phyloP scores from a whole-genome alignment of 2,113 vertebrate species.

The Benitochromis conjunctus region DNA sequence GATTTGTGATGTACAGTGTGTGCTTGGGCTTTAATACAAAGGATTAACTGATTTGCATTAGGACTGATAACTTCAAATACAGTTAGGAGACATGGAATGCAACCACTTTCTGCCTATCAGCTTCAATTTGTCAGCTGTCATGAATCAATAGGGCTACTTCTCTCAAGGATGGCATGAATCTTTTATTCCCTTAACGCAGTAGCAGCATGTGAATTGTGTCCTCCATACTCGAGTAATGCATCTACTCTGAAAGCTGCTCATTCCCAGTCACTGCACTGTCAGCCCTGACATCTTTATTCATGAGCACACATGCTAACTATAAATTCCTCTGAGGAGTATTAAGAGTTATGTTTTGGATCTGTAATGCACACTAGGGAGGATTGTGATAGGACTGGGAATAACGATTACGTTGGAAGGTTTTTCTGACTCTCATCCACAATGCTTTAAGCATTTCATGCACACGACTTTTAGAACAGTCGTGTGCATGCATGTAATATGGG shows the following conservation, averaged over 20 bases:
- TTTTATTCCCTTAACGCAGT: slow-evolving; percentile 46
- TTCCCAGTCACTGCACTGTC: slow-evolving; percentile 59
- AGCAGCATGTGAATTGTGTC: slow-evolving; percentile 19
- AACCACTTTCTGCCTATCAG: slow-evolving; percentile 23
- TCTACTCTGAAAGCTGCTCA: slow-evolving; percentile 69
- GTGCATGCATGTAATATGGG: background rate
- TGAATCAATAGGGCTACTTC: slow-evolving; percentile 47
- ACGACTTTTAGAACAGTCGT: background rate
- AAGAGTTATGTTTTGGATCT: slow-evolving; percentile 58
- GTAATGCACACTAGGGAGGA: slow-evolving; percentile 42
- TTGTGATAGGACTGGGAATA: slow-evolving; percentile 25
- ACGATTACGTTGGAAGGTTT: slow-evolving; percentile 26
- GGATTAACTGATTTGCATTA: slow-evolving; percentile 53
- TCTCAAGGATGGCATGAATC: slow-evolving; percentile 55
- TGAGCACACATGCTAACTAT: slow-evolving; percentile 57
- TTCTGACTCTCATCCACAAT: slow-evolving; percentile 2
- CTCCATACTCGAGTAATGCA: slow-evolving; percentile 62
- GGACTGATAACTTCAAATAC: slow-evolving; percentile 23
- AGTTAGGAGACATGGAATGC: slow-evolving; percentile 12
- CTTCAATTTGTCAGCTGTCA: slow-evolving; percentile 22
- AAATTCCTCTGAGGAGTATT: slow-evolving; percentile 66
- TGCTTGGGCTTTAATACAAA: slow-evolving; percentile 26
- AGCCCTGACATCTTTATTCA: slow-evolving; percentile 72
- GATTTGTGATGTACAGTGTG: slow-evolving; percentile 1
- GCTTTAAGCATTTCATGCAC: slow-evolving; percentile 28